These are phyloP conservation scores for Arothron firmamentum DNA, from an alignment of 2,113 vertebrate genomes.

Conservation along the genomic window DNA sequence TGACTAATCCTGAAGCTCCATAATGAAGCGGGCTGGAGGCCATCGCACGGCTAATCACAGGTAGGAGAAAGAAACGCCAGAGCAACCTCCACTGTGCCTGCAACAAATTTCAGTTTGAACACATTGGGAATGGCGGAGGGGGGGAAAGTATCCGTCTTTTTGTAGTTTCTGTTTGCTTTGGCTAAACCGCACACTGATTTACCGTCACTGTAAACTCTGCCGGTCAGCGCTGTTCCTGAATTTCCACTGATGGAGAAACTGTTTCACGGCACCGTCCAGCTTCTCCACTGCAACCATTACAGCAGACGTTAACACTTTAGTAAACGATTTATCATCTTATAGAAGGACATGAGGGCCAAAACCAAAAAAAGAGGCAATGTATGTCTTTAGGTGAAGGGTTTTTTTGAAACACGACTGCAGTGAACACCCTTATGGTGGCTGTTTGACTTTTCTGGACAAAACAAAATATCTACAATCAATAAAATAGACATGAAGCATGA, in stretches of 20 bases:
- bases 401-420: no score
- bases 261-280: neutral
- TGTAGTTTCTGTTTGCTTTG: conserved; percentile 1
- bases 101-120: neutral
- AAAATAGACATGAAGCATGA: no score
- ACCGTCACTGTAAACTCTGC: conserved; percentile 8
- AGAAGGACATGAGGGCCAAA: no score
- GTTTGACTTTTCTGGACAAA: no score
- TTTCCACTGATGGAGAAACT: neutral
- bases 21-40: conserved; percentile 39
- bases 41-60: conserved; percentile 18
- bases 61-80: conserved; percentile 4
- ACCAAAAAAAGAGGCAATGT: no score
- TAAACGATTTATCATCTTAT: no score
- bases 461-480: no score
- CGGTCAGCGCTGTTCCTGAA: neutral
- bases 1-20: conserved; percentile 69
- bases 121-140: no score
- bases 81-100: neutral
- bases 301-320: neutral
- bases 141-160: no score
- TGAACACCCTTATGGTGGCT: no score
- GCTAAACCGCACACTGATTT: conserved; percentile 21
- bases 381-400: no score
- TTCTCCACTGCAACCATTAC: neutral